Base-by-base conservation (phyloP, 2,888 invertebrate genomes). In the Carabus problematicus region DNA sequence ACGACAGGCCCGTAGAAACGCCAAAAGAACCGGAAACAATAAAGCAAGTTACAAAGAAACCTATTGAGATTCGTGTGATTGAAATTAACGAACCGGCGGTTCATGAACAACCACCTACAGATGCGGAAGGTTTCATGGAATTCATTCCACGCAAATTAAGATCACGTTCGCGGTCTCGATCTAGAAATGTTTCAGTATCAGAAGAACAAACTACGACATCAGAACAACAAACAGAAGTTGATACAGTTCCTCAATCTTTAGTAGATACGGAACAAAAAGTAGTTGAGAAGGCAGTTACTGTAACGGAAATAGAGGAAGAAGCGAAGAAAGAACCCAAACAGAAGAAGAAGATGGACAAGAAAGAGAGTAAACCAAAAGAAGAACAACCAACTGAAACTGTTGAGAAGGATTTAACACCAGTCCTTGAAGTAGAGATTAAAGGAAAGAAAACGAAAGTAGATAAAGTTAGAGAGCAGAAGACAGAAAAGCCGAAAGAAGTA, bases 41-140 rank as follows among this genome's bases (percentile, higher is more conserved):
- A 29, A 40, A 12, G 54, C 11, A 9, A 29, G 9, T 41, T 29
- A 4, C 42, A 16, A 55, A 29, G 19, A 64, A 55, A 64, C 64
- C 64, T 4, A 40, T 59, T 19, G 58, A 66, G 49, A 66, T 66
- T n/a, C 49, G 58, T 11, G 66, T 66, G 11, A n/a, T 59, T 40
- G 66, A 66, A 49, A 16, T 39, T n/a, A 39, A 16, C 7, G 49
- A 58, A 58, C n/a, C 39, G 9, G 40, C 40, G n/a, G 16, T 43
- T 56, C 47, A 58, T 41, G 66, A 66, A 49, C 47, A 66, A 49
- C 66, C 59, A 11, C 58, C 47, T 40, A 49, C 59, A 16, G 66
- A 66, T 59, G 66, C 66, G 1, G 66, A 66, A 49, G 66, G 66
- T 47, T 66, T 66, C 16, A 59, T 16, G n/a, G 66, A 58, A 66